Evolutionary conservation across 1,140 invertebrate genomes (phyloP), one percentile per base, ranked within the genome.

Genomic region (Bemisia tabaci): DNA sequence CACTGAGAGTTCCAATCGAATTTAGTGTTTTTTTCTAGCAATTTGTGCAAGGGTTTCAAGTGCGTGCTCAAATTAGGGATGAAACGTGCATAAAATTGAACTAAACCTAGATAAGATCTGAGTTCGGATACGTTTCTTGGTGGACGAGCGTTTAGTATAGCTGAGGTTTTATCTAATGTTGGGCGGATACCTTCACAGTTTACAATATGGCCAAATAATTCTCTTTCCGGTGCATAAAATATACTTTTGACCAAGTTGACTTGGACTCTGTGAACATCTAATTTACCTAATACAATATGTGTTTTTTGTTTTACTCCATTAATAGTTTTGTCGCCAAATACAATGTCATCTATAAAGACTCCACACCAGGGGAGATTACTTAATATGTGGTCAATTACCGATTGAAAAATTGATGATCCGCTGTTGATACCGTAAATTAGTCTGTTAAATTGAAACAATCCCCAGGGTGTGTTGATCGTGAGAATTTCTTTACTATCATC

Each of bases 141-240:
- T 26, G 24, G 59, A 0, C 70, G 66, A 5, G 75, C 68, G 24
- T 77, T 73, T 64, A 68, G 22, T 2, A 81, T 76, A 27, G 78
- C 76, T 22, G 70, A 64, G 9, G 79, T 68, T 68, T 80, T 81
- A 22, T 72, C 68, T 11, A 71, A 69, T 62, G 73, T 70, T 58
- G 72, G 70, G 26, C 71, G 70, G 1, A 80, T 58, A 22, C 77
- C 77, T 9, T 74, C 65, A 26, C 68, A 66, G 39, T 69, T 67
- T 9, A 81, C 73, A 25, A 71, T 69, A 68, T 72, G 72, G 22
- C 77, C 76, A 62, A 78, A 70, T 70, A 76, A 78, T 63, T 63
- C 62, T n/a, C n/a, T n/a, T n/a, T n/a, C n/a, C n/a, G n/a, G n/a
- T n/a, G n/a, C n/a, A n/a, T n/a, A n/a, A n/a, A n/a, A n/a, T n/a